Evolutionary conservation across 2,113 vertebrate species (phyloP), one percentile per base, ranked within the genome.

Genomic region (Prietella phreatophila): DNA sequence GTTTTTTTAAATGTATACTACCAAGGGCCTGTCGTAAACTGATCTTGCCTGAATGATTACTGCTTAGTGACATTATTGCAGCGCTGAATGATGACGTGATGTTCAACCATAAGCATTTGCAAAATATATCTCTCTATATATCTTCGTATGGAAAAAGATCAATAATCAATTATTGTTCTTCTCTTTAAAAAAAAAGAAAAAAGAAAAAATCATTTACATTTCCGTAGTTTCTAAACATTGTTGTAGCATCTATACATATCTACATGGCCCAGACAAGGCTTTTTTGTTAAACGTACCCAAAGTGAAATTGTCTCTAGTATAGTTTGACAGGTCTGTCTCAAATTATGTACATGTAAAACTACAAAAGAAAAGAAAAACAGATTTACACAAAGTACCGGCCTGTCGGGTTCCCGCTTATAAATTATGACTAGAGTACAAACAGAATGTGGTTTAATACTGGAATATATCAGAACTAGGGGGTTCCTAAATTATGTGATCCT

Each of bases 361-460:
- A 95, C 93, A 91, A 93, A 95, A 94, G 90, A 95, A 93, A 89
- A 67, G 36, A 65, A 95, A 84, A 80, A 84, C 42, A 93, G 91
- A 93, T 95, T 93, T 92, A 97, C 97, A 96, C 96, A 97, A 96
- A 95, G 95, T 96, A 95, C 80, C 92, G 96, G 95, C 94, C 96
- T 95, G 94, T 76, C 90, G 91, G 94, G 95, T 94, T 95, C 93
- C 90, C 95, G 95, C 96, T 96, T 92, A 98, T 98, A 99, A 99
- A 99, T 98, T 97, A 99, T 95, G 96, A 96, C 96, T 96, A 95
- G 98, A 96, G 96, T 96, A 97, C 96, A 93, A 98, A 97, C 96
- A 96, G 95, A 94, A 94, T 93, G 96, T 96, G 96, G 96, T 97
- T 93, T 97, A 98, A 98, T 97, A 97, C 96, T 97, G 97, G 96